Conservation (phyloP, 2,797 vertebrate genomes). For the Aphelocoma californica region DNA sequence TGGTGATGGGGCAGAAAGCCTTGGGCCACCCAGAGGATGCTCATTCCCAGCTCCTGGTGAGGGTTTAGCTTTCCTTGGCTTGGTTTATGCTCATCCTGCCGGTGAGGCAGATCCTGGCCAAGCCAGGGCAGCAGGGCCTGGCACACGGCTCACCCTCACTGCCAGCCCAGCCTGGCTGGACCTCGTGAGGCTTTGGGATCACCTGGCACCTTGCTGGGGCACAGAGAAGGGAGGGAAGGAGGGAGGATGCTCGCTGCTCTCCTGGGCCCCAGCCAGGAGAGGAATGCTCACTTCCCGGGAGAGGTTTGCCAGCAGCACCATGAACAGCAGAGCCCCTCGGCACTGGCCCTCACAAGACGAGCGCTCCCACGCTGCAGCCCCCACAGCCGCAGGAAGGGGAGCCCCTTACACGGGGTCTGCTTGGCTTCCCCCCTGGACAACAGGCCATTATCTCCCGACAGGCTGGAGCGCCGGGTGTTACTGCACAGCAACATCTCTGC, state of each 20-base stretch:
- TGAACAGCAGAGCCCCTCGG: rapidly evolving
- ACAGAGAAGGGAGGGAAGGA: not conserved
- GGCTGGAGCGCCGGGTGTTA: not conserved
- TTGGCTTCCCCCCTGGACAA: not conserved
- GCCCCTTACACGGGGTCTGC: rapidly evolving
- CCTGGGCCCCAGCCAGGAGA: not conserved
- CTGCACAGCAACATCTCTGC: not conserved
- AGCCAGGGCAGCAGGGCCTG: not conserved
- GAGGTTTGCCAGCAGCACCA: not conserved
- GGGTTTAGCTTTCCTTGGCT: not conserved
- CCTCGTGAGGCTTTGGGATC: not conserved
- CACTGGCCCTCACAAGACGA: not conserved
- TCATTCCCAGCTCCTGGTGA: rapidly evolving
- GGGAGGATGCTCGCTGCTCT: not conserved
- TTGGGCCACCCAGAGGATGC: not conserved
- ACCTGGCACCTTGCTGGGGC: not conserved
- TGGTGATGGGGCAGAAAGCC: rapidly evolving
- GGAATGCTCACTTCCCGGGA: not conserved
- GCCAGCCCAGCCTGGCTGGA: not conserved
- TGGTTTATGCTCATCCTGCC: rapidly evolving
- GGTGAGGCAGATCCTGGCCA: rapidly evolving
- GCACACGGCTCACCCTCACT: not conserved
- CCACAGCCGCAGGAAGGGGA: not conserved
- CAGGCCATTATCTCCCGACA: not conserved
- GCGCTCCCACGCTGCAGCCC: not conserved